phyloP scores from a whole-genome alignment of 1,140 invertebrate genomes.

The Carposina sasakii region DNA sequence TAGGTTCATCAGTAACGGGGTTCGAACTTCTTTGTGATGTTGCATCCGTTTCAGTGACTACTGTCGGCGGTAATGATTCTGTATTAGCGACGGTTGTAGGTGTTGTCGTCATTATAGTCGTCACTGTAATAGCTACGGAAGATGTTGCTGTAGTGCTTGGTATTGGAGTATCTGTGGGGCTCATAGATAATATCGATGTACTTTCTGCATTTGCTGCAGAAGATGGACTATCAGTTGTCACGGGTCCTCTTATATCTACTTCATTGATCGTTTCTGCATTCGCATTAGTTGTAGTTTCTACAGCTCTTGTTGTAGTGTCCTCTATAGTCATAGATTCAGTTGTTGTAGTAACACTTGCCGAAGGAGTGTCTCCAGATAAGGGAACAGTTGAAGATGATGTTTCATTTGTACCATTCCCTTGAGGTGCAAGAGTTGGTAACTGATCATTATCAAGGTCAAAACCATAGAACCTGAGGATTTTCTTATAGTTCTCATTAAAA shows the following conservation, averaged over 20 bases:
- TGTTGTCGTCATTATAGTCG: conserved; percentile 6
- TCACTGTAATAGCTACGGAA: conserved; percentile 2
- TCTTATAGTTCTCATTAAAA: conserved; percentile 79
- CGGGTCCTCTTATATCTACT: conserved; percentile 30
- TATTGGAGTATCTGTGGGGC: conserved; percentile 5
- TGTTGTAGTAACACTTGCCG: conserved; percentile 4
- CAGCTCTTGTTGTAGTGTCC: conserved; percentile 20
- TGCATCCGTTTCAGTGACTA: conserved; percentile 13
- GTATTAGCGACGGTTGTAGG: conserved; percentile 8
- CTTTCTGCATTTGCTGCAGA: conserved; percentile 24
- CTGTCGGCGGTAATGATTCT: too few relatives aligned
- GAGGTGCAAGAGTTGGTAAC: conserved; percentile 32
- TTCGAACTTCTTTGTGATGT: conserved; percentile 5
- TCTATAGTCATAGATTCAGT: conserved; percentile 15
- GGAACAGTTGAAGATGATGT: conserved; percentile 15
- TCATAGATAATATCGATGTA: conserved; percentile 2
- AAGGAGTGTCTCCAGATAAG: conserved; percentile 12
- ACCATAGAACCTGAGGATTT: conserved; percentile 82
- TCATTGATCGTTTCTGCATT: conserved; percentile 36
- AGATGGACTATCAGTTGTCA: conserved; percentile 21
- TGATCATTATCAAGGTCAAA: conserved; percentile 76
- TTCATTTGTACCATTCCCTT: conserved; percentile 29
- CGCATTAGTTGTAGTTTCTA: conserved; percentile 45
- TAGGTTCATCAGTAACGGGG: conserved; percentile 14
- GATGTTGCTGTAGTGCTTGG: conserved; percentile 8